Conservation (phyloP, 2,113 vertebrate genomes). For the Hypanus sabinus region DNA sequence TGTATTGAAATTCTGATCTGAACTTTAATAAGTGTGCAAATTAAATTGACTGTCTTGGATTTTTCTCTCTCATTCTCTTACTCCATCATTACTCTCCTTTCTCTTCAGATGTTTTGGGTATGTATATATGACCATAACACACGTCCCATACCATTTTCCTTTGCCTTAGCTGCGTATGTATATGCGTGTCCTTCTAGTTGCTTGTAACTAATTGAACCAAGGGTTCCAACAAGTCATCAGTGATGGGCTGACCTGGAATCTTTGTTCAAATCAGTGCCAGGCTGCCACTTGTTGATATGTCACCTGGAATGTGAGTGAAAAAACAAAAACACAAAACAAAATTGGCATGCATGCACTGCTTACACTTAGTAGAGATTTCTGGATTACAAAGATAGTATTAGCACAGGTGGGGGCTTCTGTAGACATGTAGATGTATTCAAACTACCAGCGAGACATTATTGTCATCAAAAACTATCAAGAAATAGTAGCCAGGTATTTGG, state of each 20-base stretch:
- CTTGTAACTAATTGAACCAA: not conserved
- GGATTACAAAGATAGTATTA: not conserved
- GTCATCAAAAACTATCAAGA: not conserved
- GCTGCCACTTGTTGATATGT: not conserved
- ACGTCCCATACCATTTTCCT: not conserved
- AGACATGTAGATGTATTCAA: not conserved
- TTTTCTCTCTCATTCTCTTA: slow-evolving; percentile 28
- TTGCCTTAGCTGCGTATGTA: not conserved
- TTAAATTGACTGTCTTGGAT: slow-evolving; percentile 26
- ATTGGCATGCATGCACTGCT: not conserved
- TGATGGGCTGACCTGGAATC: not conserved
- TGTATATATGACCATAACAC: slow-evolving; percentile 51
- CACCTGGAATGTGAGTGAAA: not conserved
- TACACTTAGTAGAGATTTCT: not conserved
- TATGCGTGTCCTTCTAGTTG: not conserved
- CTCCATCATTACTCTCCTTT: slow-evolving; percentile 15
- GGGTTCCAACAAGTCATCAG: not conserved
- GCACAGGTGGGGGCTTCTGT: not conserved
- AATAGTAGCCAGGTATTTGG: not conserved
- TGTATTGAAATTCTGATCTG: slow-evolving; percentile 4
- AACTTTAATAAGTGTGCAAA: not conserved
- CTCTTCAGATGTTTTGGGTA: slow-evolving; percentile 78
- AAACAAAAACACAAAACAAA: not conserved
- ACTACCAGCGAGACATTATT: not conserved
- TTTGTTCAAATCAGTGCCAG: no score